These are phyloP conservation scores for Ceyx margarethae DNA, from an alignment of 2,113 vertebrate genomes.

Conservation along the genomic window DNA sequence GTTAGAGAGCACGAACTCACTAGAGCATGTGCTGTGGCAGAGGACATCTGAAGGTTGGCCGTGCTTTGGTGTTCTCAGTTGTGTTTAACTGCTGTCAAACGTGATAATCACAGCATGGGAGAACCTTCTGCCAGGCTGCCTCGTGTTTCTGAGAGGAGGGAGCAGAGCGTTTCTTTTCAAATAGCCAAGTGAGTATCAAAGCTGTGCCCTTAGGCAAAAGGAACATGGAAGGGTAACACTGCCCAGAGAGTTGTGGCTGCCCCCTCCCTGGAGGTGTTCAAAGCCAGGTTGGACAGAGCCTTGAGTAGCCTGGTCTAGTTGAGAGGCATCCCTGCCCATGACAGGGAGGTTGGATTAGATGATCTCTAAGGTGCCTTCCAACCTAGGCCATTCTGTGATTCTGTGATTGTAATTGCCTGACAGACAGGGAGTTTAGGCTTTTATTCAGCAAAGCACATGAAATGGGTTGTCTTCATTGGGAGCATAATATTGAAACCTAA, in stretches of 20 bases:
- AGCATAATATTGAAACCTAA: neutral
- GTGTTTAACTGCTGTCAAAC: neutral
- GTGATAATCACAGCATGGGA: neutral
- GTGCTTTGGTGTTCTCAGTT: neutral
- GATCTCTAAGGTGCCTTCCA: too few species aligned
- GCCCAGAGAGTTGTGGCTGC: too few species aligned
- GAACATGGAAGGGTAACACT: neutral
- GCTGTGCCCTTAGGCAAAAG: neutral
- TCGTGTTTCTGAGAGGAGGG: accelerated
- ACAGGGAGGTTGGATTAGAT: too few species aligned
- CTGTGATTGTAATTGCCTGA: neutral
- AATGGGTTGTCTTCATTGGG: neutral
- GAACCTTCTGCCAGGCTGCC: neutral
- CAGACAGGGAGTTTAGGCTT: neutral
- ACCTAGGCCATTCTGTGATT: too few species aligned
- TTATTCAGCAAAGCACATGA: neutral
- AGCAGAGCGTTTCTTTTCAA: neutral
- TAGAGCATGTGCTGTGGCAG: neutral
- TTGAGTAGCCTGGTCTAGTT: too few species aligned
- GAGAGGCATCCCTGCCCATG: too few species aligned
- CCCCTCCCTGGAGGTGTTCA: too few species aligned
- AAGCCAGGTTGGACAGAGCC: too few species aligned
- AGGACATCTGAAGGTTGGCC: neutral
- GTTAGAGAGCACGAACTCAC: neutral
- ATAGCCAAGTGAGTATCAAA: accelerated